Conservation (phyloP, 2,797 vertebrate genomes). For the Pantherophis vulpinus region DNA sequence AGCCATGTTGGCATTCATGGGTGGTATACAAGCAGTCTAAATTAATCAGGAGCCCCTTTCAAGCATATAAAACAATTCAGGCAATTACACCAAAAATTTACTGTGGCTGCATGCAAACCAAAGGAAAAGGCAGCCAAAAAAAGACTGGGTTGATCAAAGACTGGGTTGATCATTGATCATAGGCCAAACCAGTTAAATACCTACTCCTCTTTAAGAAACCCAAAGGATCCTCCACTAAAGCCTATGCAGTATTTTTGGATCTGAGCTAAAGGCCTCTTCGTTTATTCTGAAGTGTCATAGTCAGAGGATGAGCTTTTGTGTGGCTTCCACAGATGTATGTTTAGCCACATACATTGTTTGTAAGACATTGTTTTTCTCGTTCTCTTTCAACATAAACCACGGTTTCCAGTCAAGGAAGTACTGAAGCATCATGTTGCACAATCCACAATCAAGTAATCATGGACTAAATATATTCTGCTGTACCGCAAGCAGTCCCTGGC, state of each 20-base stretch:
- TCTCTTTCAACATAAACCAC: conserved; percentile 19
- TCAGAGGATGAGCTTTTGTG: neutral
- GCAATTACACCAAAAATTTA: neutral
- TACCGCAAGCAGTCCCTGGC: neutral
- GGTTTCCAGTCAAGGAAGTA: conserved; percentile 11
- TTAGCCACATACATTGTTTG: neutral
- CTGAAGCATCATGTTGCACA: conserved; percentile 39
- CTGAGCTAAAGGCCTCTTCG: neutral
- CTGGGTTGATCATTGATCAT: neutral
- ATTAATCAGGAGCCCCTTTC: neutral
- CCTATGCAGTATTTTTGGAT: neutral
- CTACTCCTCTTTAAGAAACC: neutral
- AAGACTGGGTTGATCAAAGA: neutral
- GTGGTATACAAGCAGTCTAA: neutral
- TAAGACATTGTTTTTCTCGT: neutral
- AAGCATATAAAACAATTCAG: neutral
- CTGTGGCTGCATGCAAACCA: neutral
- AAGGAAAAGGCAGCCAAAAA: neutral
- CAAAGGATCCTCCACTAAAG: neutral
- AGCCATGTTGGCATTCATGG: neutral
- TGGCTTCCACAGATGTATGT: neutral
- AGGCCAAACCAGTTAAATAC: neutral
- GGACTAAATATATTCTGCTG: conserved; percentile 45
- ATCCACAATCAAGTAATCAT: conserved; percentile 26
- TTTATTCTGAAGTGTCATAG: neutral